These are phyloP conservation scores for Pachypeltis micranthus DNA, from an alignment of 1,140 invertebrate species.

Conservation along the genomic window DNA sequence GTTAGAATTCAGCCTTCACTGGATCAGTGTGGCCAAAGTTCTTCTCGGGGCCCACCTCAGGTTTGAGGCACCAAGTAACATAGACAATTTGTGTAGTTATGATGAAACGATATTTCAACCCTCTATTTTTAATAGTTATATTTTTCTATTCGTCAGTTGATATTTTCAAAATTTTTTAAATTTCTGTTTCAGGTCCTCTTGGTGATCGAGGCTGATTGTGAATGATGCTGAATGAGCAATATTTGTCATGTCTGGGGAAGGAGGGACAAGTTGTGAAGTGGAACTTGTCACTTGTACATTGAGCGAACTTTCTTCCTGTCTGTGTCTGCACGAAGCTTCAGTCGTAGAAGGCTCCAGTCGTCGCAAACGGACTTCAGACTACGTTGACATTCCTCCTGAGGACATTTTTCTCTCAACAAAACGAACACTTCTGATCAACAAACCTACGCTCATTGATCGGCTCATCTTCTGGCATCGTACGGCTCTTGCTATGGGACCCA, in stretches of 20 bases:
- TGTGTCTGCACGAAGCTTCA: background rate
- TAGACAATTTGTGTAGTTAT: too few relatives aligned
- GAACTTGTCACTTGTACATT: slow-evolving; percentile 8
- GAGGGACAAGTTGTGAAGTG: slow-evolving; percentile 4
- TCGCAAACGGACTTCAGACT: background rate
- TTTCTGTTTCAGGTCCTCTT: background rate
- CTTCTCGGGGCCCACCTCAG: too few relatives aligned
- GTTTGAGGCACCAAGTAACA: too few relatives aligned
- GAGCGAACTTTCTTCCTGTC: slow-evolving; percentile 6
- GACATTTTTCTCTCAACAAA: slow-evolving; percentile 10
- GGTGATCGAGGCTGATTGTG: background rate
- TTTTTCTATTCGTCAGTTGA: too few relatives aligned
- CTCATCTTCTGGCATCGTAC: slow-evolving; percentile 14
- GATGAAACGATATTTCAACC: too few relatives aligned
- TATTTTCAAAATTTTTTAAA: background rate
- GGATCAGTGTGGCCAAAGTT: too few relatives aligned
- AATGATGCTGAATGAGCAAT: slow-evolving; percentile 11
- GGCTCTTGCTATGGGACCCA: slow-evolving; percentile 8
- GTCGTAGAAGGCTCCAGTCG: background rate
- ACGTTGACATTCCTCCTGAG: background rate
- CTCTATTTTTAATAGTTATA: too few relatives aligned
- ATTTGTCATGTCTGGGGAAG: slow-evolving; percentile 12
- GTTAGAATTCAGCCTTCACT: too few relatives aligned
- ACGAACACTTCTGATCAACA: slow-evolving; percentile 6
- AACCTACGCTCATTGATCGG: slow-evolving; percentile 18